A percentile compares a stretch with the other conserved stretches of the same genome.
Conservation (phyloP, 2,888 invertebrate species). For the Athalia rosae region DNA sequence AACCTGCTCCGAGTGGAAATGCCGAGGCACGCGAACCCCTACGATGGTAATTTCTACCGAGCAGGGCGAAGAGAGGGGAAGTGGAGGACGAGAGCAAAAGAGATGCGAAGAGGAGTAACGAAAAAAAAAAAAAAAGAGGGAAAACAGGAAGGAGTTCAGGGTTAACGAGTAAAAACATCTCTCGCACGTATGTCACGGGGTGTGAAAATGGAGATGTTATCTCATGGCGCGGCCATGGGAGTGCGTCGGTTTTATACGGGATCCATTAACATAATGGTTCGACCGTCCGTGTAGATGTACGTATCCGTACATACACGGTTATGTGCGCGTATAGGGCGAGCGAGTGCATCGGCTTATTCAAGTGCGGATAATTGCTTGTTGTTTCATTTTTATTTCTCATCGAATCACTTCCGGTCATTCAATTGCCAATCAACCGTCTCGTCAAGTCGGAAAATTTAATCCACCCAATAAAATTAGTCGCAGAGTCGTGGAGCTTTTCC, state of each 20-base stretch:
- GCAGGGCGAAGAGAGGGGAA: too few relatives aligned
- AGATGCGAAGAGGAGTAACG: too few relatives aligned
- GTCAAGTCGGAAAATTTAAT: too few relatives aligned
- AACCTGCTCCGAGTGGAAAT: too few relatives aligned
- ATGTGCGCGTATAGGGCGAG: neutral
- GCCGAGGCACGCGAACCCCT: too few relatives aligned
- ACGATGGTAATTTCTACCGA: too few relatives aligned
- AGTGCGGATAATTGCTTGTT: constrained; percentile 36
- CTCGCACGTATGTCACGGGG: neutral
- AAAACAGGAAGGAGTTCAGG: neutral
- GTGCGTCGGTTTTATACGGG: constrained; percentile 24
- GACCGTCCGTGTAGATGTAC: constrained; percentile 16
- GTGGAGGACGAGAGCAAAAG: too few relatives aligned
- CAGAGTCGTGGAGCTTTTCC: too few relatives aligned
- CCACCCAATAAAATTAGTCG: too few relatives aligned
- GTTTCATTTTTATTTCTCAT: neutral
- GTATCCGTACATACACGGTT: too few relatives aligned
- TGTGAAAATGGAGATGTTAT: constrained; percentile 29
- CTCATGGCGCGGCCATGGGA: constrained; percentile 21
- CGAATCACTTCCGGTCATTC: too few relatives aligned
- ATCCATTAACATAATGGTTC: constrained; percentile 32
- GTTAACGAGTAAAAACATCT: neutral
- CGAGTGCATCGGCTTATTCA: constrained; percentile 27
- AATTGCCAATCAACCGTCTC: too few relatives aligned
- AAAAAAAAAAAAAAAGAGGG: neutral